Evolutionary conservation across 2,113 vertebrate species (phyloP).

Genomic region (Meles meles): DNA sequence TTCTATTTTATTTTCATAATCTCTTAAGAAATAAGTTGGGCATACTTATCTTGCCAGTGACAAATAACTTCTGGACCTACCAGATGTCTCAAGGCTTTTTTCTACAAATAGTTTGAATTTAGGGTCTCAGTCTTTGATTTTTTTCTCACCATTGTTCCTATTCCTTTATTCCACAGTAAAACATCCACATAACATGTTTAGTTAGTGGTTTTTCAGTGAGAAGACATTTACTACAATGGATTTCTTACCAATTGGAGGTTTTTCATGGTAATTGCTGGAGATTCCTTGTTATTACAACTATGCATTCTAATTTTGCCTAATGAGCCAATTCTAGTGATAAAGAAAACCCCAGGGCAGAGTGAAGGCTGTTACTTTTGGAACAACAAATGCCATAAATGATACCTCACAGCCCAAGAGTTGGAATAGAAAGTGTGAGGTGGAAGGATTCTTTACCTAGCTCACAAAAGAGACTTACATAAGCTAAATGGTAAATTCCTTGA

Average conservation of each 20-base stretch:
- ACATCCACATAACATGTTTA: background rate
- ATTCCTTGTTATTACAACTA: background rate
- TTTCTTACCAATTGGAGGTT: background rate
- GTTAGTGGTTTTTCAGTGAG: background rate
- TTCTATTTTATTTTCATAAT: background rate
- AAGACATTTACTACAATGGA: background rate
- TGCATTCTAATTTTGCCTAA: background rate
- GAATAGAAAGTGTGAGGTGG: background rate
- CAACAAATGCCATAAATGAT: background rate
- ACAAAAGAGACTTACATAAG: background rate
- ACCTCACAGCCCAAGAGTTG: background rate
- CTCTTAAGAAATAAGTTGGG: background rate
- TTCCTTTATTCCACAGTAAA: background rate
- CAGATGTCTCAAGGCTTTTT: background rate
- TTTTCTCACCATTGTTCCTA: background rate
- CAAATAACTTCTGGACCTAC: background rate
- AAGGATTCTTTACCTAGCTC: background rate
- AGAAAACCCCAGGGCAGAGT: background rate
- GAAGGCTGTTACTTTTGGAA: background rate
- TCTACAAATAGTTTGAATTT: background rate
- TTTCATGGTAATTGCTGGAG: background rate
- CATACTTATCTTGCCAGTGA: background rate
- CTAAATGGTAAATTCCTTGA: background rate
- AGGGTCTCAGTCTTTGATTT: background rate
- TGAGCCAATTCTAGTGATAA: background rate